Evolutionary conservation across 2,797 vertebrate genomes (phyloP).

Genomic region (Onychomys torridus): DNA sequence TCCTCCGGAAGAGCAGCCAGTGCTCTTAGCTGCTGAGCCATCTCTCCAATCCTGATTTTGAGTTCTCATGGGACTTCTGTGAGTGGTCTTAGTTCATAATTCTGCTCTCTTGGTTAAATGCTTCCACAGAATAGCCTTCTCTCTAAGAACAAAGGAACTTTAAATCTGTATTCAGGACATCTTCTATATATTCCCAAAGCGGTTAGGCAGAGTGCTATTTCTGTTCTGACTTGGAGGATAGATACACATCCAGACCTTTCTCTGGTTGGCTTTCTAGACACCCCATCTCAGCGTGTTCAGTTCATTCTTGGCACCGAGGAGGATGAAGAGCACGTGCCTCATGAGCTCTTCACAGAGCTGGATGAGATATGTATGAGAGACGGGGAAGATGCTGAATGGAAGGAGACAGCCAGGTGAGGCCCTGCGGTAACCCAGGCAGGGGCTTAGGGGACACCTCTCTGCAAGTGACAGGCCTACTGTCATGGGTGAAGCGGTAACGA

Average conservation of each 20-base stretch:
- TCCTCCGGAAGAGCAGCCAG: neutral
- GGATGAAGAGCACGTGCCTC: slow-evolving; percentile 95
- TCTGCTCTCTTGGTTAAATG: slow-evolving; percentile 46
- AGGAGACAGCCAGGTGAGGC: slow-evolving; percentile 95
- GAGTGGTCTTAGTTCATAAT: slow-evolving; percentile 37
- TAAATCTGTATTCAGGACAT: neutral
- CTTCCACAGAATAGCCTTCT: slow-evolving; percentile 30
- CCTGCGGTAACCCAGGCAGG: neutral
- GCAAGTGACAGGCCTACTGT: neutral
- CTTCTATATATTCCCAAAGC: neutral
- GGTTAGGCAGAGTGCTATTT: slow-evolving; percentile 36
- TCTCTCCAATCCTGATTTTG: neutral
- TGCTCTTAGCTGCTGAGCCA: neutral
- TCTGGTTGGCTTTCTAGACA: slow-evolving; percentile 88
- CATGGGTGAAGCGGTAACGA: neutral
- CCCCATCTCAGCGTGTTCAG: slow-evolving; percentile 96
- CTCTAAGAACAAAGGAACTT: neutral
- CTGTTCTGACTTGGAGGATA: neutral
- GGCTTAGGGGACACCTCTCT: neutral
- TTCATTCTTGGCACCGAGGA: slow-evolving; percentile 96
- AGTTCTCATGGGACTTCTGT: slow-evolving; percentile 12
- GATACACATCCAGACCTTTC: slow-evolving; percentile 15
- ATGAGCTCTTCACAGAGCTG: slow-evolving; percentile 96
- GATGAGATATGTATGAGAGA: slow-evolving; percentile 96
- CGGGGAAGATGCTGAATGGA: slow-evolving; percentile 95